Conservation (phyloP, 2,888 invertebrate species). For the Melinaea menophilus region DNA sequence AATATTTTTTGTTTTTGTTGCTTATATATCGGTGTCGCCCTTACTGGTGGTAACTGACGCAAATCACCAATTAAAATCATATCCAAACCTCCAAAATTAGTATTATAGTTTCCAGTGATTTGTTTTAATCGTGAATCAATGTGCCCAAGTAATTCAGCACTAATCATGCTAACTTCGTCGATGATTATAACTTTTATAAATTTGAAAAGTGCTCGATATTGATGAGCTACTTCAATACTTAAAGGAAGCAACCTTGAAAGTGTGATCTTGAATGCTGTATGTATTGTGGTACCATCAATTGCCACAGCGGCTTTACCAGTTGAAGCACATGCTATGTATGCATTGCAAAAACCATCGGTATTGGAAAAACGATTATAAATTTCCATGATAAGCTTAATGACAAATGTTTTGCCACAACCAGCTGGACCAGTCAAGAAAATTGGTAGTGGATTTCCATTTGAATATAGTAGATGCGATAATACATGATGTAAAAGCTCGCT, state of each 20-base stretch:
- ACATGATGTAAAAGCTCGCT: no score
- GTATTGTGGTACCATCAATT: slow-evolving; percentile 49
- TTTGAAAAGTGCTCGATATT: slow-evolving; percentile 36
- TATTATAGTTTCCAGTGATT: slow-evolving; percentile 39
- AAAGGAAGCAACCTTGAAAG: slow-evolving; percentile 23
- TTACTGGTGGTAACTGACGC: slow-evolving; percentile 37
- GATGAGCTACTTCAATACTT: slow-evolving; percentile 19
- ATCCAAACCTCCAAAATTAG: slow-evolving; percentile 31
- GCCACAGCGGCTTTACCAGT: slow-evolving; percentile 52
- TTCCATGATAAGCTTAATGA: slow-evolving; percentile 52
- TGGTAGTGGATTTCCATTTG: no score
- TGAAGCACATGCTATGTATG: slow-evolving; percentile 50
- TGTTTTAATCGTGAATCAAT: slow-evolving; percentile 45
- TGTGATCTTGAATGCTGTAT: slow-evolving; percentile 43
- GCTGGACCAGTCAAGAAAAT: slow-evolving; percentile 41
- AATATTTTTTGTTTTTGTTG: slow-evolving; percentile 1
- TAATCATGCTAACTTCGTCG: slow-evolving; percentile 49
- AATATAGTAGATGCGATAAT: no score
- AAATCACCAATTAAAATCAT: slow-evolving; percentile 36
- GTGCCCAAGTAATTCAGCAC: slow-evolving; percentile 35
- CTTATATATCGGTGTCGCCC: slow-evolving; percentile 38
- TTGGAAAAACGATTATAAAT: slow-evolving; percentile 50
- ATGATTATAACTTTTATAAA: slow-evolving; percentile 43
- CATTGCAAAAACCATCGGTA: slow-evolving; percentile 46
- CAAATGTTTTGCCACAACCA: slow-evolving; percentile 44